phyloP scores from a whole-genome alignment of 1,140 invertebrate genomes.

The Anastatus disparis region DNA sequence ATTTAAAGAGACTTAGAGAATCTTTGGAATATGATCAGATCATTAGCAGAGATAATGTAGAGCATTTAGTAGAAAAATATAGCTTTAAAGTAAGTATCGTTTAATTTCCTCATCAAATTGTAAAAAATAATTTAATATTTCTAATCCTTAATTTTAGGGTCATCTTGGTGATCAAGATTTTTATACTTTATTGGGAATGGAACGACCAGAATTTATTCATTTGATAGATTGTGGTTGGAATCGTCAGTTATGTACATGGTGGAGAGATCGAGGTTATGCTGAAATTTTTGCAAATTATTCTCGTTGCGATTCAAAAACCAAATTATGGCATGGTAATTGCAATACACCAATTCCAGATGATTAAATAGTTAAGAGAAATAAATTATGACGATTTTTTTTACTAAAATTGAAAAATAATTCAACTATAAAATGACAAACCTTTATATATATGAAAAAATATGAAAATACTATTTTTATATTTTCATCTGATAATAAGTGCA shows the following conservation, averaged over 20 bases:
- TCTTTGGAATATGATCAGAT: slow-evolving; percentile 72
- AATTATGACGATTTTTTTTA: neutral
- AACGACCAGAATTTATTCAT: slow-evolving; percentile 80
- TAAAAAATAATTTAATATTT: neutral
- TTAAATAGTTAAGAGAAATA: slow-evolving; percentile 28
- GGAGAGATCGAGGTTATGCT: slow-evolving; percentile 81
- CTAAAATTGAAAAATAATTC: neutral
- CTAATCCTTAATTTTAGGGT: slow-evolving; percentile 66
- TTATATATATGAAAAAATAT: neutral
- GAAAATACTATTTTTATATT: neutral
- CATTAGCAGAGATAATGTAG: slow-evolving; percentile 69
- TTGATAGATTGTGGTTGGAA: slow-evolving; percentile 86
- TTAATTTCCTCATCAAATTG: neutral
- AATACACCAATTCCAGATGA: slow-evolving; percentile 78
- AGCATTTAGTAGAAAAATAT: slow-evolving; percentile 76
- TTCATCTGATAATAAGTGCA: too few relatives aligned
- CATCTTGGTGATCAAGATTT: slow-evolving; percentile 91
- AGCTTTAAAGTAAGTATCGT: slow-evolving; percentile 66
- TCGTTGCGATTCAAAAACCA: slow-evolving; percentile 75
- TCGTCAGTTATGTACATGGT: slow-evolving; percentile 86
- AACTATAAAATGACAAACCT: neutral
- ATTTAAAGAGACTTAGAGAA: slow-evolving; percentile 76
- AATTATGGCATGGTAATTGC: slow-evolving; percentile 88
- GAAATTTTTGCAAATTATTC: slow-evolving; percentile 83
- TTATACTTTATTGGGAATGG: slow-evolving; percentile 80